phyloP scores from a whole-genome alignment of 1,140 invertebrate genomes.

The Centruroides sculpturatus region DNA sequence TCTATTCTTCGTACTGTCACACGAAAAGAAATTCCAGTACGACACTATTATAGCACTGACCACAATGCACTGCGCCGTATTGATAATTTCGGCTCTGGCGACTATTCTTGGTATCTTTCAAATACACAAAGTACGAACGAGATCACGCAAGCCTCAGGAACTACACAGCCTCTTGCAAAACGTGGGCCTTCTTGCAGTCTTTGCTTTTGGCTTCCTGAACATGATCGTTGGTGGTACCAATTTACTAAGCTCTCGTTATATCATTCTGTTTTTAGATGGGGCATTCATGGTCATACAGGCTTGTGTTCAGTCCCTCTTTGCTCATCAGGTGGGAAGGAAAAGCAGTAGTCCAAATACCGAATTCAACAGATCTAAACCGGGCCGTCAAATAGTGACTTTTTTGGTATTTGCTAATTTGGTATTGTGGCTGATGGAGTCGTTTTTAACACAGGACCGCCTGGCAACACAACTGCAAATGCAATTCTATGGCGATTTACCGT shows the following conservation, averaged over 20 bases:
- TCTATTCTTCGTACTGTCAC: constrained; percentile 45
- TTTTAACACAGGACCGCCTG: constrained; percentile 45
- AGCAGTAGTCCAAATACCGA: constrained; percentile 9
- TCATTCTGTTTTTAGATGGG: constrained; percentile 35
- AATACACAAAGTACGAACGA: constrained; percentile 24
- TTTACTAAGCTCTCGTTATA: constrained; percentile 25
- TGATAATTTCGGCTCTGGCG: constrained; percentile 34
- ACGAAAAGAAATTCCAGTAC: constrained; percentile 35
- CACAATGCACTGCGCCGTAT: constrained; percentile 17
- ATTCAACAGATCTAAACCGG: constrained; percentile 22
- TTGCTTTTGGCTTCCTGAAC: constrained; percentile 33
- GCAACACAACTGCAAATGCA: constrained; percentile 40
- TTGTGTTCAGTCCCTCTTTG: constrained; percentile 19
- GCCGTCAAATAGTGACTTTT: constrained; percentile 49
- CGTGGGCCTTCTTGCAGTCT: constrained; percentile 40
- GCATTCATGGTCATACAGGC: constrained; percentile 38
- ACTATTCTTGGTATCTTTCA: constrained; percentile 31
- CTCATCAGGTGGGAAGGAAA: constrained; percentile 14
- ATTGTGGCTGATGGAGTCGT: constrained; percentile 51
- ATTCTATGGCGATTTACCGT: constrained; percentile 49
- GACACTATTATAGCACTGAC: constrained; percentile 28
- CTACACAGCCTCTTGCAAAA: constrained; percentile 24
- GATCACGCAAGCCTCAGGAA: constrained; percentile 1
- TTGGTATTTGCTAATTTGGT: constrained; percentile 49
- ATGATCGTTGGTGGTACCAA: constrained; percentile 29